Evolutionary conservation across 2,888 invertebrate species (phyloP).

Genomic region (Xestoiulus laeticollis): DNA sequence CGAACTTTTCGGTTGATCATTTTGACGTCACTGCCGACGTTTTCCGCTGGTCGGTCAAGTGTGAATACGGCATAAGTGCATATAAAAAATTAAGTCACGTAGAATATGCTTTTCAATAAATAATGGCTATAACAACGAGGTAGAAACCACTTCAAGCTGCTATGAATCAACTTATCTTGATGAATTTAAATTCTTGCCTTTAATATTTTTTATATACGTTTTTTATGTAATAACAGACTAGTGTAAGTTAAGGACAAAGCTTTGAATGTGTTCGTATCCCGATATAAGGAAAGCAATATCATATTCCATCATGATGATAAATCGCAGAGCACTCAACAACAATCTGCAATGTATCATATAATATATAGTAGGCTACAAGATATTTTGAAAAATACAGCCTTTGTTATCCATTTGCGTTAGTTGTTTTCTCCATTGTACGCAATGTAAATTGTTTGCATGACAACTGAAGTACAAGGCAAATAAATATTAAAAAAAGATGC

Average conservation of each 20-base stretch:
- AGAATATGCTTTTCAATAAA: neutral
- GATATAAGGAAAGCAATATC: neutral
- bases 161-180: too few relatives aligned
- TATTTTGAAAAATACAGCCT: neutral
- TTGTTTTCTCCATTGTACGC: neutral
- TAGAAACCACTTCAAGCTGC: neutral
- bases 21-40: too few relatives aligned
- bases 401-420: neutral
- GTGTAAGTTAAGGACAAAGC: neutral
- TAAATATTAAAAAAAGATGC: neutral
- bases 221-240: neutral
- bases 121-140: neutral
- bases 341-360: neutral
- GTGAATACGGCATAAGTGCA: too few relatives aligned
- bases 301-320: neutral
- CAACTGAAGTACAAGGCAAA: neutral
- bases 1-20: too few relatives aligned
- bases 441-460: neutral
- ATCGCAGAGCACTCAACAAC: neutral
- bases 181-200: too few relatives aligned
- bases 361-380: neutral
- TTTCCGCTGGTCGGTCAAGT: too few relatives aligned
- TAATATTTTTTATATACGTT: neutral
- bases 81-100: neutral
- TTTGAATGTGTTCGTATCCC: neutral